Evolutionary conservation across 2,797 vertebrate species (phyloP).

Genomic region (Manis pentadactyla): DNA sequence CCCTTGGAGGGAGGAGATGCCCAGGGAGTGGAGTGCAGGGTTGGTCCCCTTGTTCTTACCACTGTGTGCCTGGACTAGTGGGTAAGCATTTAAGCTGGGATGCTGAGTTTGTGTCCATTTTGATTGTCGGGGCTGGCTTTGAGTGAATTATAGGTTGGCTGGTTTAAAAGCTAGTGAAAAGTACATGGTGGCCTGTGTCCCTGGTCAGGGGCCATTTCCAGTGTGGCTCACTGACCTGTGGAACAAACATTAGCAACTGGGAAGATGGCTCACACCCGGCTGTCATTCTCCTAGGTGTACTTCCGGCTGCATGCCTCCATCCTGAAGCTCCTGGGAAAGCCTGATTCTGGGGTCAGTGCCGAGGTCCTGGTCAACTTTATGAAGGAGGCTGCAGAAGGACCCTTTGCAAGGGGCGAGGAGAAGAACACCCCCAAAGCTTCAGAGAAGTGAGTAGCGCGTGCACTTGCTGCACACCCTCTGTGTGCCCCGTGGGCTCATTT

Average conservation of each 20-base stretch:
- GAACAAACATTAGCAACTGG: background rate
- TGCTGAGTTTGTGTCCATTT: background rate
- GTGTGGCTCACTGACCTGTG: background rate
- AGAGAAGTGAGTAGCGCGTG: constrained; percentile 93
- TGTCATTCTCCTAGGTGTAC: constrained; percentile 89
- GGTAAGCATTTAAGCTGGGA: background rate
- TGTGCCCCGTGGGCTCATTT: background rate
- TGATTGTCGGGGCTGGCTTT: background rate
- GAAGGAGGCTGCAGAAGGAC: constrained; percentile 94
- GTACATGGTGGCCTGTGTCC: background rate
- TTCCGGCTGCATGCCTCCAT: constrained; percentile 96
- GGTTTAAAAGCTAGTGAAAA: background rate
- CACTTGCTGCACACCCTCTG: background rate
- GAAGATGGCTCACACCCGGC: constrained; percentile 54
- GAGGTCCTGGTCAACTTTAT: constrained; percentile 94
- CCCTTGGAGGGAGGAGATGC: background rate
- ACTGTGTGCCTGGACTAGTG: background rate
- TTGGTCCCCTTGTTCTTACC: background rate
- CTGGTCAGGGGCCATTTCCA: background rate
- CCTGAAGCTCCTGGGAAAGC: constrained; percentile 93
- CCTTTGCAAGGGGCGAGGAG: constrained; percentile 97
- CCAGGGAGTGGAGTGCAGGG: background rate
- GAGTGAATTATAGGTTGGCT: background rate
- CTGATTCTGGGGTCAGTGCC: constrained; percentile 90
- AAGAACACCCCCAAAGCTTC: constrained; percentile 93